A percentile compares a stretch with the other conserved stretches of the same genome.
Evolutionary conservation across 2,113 vertebrate species (phyloP).

Genomic region (Oxyura jamaicensis): DNA sequence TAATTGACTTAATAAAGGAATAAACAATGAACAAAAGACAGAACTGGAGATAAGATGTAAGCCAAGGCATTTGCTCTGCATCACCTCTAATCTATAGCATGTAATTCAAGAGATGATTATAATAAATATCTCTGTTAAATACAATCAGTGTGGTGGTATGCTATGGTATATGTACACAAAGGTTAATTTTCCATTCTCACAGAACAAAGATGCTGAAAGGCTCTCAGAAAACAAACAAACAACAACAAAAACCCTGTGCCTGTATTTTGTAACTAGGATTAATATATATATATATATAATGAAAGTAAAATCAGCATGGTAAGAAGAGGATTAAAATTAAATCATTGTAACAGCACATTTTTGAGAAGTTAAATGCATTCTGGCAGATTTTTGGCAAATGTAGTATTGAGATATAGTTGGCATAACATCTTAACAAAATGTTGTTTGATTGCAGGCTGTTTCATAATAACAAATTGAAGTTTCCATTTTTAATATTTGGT

Average conservation of each 20-base stretch:
- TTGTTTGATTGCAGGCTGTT: neutral
- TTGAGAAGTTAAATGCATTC: neutral
- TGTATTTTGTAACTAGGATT: neutral
- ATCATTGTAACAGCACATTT: neutral
- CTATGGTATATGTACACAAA: neutral
- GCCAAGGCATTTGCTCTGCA: accelerated
- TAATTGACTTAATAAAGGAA: neutral
- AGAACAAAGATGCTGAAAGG: neutral
- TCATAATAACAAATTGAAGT: neutral
- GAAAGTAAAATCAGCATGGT: neutral
- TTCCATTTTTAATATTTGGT: neutral
- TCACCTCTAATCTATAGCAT: neutral
- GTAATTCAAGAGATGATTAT: neutral
- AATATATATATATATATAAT: neutral
- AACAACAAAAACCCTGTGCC: neutral
- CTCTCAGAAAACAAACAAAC: neutral
- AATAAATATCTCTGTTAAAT: neutral
- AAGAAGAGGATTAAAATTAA: neutral
- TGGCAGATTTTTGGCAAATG: neutral
- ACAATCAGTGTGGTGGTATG: neutral
- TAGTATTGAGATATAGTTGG: neutral
- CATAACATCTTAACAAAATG: neutral
- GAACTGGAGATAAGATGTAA: neutral
- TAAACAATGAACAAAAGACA: neutral
- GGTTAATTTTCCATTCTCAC: neutral